A percentile compares a stretch with the other conserved stretches of the same genome.
These are phyloP conservation scores for Catharus bicknelli DNA, from an alignment of 2,113 vertebrate genomes.

Conservation along the genomic window DNA sequence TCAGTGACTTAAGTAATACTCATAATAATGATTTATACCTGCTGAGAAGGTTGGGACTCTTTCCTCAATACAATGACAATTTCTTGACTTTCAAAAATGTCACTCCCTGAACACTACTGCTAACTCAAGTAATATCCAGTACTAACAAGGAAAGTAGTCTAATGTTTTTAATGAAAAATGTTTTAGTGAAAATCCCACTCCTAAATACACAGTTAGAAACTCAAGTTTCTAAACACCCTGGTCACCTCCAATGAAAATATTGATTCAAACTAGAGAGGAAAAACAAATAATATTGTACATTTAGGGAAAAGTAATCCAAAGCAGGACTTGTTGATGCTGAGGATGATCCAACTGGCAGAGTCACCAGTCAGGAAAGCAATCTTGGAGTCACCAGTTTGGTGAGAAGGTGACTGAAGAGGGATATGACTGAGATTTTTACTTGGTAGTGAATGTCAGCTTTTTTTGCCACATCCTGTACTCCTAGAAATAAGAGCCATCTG, in stretches of 20 bases:
- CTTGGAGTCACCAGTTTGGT: neutral
- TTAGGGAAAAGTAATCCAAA: neutral
- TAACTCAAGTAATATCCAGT: neutral
- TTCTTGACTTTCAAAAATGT: neutral
- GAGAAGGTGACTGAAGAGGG: neutral
- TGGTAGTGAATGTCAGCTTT: neutral
- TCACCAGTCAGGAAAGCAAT: neutral
- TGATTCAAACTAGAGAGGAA: neutral
- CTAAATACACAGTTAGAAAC: neutral
- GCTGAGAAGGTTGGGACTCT: neutral
- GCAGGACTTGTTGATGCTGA: neutral
- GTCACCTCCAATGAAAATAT: neutral
- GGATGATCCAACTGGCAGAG: neutral
- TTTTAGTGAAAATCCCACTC: neutral
- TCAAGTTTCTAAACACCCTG: neutral
- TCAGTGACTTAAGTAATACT: neutral
- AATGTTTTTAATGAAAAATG: neutral
- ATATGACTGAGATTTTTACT: neutral
- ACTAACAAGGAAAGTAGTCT: neutral
- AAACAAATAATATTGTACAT: neutral
- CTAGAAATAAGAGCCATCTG: neutral
- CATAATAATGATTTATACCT: neutral
- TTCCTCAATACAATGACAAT: neutral
- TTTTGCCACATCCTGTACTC: neutral
- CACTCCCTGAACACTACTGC: neutral